phyloP scores from a whole-genome alignment of 2,797 vertebrate species.

The Nasua narica region DNA sequence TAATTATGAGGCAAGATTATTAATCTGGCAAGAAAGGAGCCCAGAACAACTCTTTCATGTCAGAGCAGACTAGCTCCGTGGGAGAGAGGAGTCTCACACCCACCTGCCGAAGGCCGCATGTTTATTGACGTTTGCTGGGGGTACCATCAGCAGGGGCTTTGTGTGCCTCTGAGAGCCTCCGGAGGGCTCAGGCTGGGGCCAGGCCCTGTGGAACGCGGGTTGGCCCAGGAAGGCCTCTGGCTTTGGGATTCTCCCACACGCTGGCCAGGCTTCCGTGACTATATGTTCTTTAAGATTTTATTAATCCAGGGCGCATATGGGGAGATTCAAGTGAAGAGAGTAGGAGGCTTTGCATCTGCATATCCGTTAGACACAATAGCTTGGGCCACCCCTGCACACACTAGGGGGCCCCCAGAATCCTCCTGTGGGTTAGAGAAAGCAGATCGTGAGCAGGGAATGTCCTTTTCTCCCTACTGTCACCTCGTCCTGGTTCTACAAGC shows the following conservation, averaged over 20 bases:
- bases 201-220: background rate
- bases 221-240: background rate
- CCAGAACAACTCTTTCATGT: background rate
- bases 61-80: background rate
- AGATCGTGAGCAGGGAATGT: background rate
- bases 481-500: background rate
- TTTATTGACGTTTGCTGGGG: constrained; percentile 15
- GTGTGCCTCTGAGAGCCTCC: background rate
- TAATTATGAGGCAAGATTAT: background rate
- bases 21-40: background rate
- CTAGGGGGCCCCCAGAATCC: constrained; percentile 39
- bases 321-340: constrained; percentile 27
- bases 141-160: background rate
- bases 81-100: background rate
- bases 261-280: background rate
- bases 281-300: background rate
- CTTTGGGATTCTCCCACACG: background rate
- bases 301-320: constrained; percentile 44
- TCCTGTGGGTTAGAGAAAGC: constrained; percentile 23
- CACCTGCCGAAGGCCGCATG: background rate
- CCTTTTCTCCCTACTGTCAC: background rate
- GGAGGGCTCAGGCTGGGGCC: background rate
- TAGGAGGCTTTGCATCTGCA: accelerated
- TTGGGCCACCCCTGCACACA: constrained; percentile 44
- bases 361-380: background rate